Evolutionary conservation across 2,888 invertebrate genomes (phyloP).

Genomic region (Ischnura elegans): DNA sequence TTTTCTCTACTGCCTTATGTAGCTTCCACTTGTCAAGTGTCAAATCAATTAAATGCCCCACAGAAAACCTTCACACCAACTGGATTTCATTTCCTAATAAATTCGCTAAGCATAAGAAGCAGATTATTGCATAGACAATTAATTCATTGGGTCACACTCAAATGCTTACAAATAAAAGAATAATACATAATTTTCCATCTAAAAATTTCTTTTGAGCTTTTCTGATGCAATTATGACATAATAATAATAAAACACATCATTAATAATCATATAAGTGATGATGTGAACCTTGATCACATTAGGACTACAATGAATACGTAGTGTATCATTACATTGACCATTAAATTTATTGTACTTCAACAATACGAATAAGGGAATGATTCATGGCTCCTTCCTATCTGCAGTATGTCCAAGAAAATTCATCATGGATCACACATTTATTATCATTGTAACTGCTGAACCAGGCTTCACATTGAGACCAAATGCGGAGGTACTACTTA

Average conservation of each 20-base stretch:
- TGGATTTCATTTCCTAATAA: not conserved
- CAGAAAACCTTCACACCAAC: not conserved
- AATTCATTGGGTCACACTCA: constrained; percentile 37
- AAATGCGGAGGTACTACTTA: constrained; percentile 4
- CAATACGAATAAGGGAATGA: not conserved
- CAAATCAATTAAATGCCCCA: not conserved
- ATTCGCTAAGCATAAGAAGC: constrained; percentile 39
- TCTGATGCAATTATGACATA: not conserved
- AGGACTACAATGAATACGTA: not conserved
- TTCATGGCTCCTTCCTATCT: not conserved
- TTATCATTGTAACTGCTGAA: not conserved
- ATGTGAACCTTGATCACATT: not conserved
- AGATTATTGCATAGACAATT: not conserved
- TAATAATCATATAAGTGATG: not conserved
- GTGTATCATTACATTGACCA: not conserved
- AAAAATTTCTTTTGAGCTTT: constrained; percentile 22
- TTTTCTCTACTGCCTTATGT: not conserved
- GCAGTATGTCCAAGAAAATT: not conserved
- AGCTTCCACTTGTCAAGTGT: not conserved
- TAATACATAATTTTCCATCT: not conserved
- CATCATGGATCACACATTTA: not conserved
- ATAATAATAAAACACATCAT: not conserved
- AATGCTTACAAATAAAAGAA: constrained; percentile 2
- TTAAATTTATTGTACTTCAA: constrained; percentile 18
- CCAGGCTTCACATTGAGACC: constrained; percentile 34